Evolutionary conservation across 37 sponge, comb jelly and placozoan genomes (phyloP), one percentile per base, ranked within the genome.

Genomic region (Agelas oroides): DNA sequence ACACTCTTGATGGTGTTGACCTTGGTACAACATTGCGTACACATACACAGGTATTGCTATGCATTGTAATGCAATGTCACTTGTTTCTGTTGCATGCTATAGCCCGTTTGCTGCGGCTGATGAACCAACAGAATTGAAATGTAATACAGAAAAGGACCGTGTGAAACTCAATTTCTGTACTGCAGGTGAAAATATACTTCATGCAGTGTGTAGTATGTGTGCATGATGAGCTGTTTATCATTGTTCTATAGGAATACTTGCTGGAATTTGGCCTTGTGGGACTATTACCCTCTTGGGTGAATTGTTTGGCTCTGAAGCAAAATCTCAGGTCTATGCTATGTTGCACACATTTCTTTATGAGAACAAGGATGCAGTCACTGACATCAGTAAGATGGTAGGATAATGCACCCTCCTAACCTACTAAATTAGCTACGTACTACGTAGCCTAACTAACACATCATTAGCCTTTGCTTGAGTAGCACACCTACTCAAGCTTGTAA

Each of bases 241-340:
- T n/a, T 66, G 25, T 34, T 20, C 16, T 72, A 2, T 11, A 87
- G 88, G 88, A 13, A 57, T 87, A 6, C 35, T 87, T 1, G 81
- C 81, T 32, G 82, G 81, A 30, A 39, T 80, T 2, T 74, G 88
- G 70, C 88, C 88, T 1, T 87, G 87, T 79, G 87, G 83, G 5
- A 82, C 83, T 6, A 58, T 82, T 3, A 71, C 73, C 19, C 11
- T 82, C 28, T 1, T 83, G 1, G 75, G 62, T n/a, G 84, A 83
- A 36, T 57, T 83, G 3, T 83, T 62, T 73, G 65, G 65, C 38
- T 17, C 66, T 5, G 84, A 83, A 28, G 59, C 75, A 12, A 58
- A 36, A 23, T 39, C 84, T 36, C 84, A 83, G 61, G 84, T 83
- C 1, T 83, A 73, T 61, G 84, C 24, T 40, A 20, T 34, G 38